Conservation (phyloP, 2,888 invertebrate species). For the Drosophila mimica region DNA sequence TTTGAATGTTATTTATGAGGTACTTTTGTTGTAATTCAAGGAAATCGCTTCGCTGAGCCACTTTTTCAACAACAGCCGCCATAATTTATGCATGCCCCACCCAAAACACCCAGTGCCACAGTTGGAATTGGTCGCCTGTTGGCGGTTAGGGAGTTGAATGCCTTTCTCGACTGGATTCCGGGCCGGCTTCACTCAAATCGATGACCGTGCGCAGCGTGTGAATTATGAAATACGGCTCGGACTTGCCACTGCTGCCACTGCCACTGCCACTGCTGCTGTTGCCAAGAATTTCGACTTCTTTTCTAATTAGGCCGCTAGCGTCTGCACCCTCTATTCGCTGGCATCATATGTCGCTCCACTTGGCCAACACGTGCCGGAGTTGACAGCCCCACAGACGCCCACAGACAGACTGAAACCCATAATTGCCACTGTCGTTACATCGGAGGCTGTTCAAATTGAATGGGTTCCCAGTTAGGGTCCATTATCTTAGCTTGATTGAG, state of each 20-base stretch:
- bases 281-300: conserved; percentile 10
- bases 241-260: background rate
- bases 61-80: conserved; percentile 44
- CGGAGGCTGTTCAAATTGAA: background rate
- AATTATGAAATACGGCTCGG: conserved; percentile 61
- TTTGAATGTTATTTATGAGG: conserved; percentile 75
- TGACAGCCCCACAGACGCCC: background rate
- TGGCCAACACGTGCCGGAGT: conserved; percentile 12
- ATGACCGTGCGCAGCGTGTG: conserved; percentile 47
- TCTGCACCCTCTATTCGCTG: background rate
- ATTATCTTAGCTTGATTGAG: background rate
- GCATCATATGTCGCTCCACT: conserved; percentile 23
- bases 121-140: background rate
- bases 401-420: background rate
- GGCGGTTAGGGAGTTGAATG: background rate
- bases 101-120: conserved; percentile 10
- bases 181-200: conserved; percentile 23
- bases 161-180: conserved; percentile 8
- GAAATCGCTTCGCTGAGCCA: conserved; percentile 63
- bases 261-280: background rate
- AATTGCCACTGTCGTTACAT: background rate
- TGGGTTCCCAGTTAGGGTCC: background rate
- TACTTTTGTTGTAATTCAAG: conserved; percentile 78
- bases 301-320: conserved; percentile 58
- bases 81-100: conserved; percentile 69